A percentile compares a stretch with the other conserved stretches of the same genome.
Conservation (phyloP, 2,888 invertebrate species). For the Calliphora vomitoria region DNA sequence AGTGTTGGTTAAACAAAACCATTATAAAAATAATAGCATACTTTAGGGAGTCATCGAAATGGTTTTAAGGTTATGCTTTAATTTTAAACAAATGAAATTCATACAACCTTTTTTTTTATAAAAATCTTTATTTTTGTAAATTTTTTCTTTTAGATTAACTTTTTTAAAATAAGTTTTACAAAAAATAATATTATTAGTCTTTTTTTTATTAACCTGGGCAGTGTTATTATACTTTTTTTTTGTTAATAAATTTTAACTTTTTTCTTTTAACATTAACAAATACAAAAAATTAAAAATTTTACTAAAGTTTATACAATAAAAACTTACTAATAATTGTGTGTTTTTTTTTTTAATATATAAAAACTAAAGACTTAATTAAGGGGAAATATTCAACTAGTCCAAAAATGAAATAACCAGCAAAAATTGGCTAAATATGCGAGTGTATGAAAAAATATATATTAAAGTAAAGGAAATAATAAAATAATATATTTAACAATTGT, state of each 20-base stretch:
- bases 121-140: conserved; percentile 22
- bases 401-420: conserved; percentile 8
- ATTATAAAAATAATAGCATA: no score
- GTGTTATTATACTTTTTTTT: conserved; percentile 22
- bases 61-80: no score
- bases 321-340: neutral
- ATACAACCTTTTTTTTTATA: conserved; percentile 4
- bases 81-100: no score
- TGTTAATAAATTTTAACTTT: conserved; percentile 1
- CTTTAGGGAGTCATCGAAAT: no score
- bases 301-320: conserved; percentile 24
- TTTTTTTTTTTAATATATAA: neutral
- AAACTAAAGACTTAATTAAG: conserved; percentile 27
- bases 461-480: conserved; percentile 1
- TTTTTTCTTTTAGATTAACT: conserved; percentile 18
- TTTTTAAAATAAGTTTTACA: conserved; percentile 35
- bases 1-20: no score
- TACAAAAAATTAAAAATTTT: conserved; percentile 1
- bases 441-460: conserved; percentile 13
- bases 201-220: conserved; percentile 49
- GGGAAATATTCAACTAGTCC: conserved; percentile 5
- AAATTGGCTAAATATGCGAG: neutral
- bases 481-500: conserved; percentile 29
- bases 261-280: conserved; percentile 19
- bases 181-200: conserved; percentile 30